Conservation (phyloP, 2,888 invertebrate genomes). For the Melieria omissa region DNA sequence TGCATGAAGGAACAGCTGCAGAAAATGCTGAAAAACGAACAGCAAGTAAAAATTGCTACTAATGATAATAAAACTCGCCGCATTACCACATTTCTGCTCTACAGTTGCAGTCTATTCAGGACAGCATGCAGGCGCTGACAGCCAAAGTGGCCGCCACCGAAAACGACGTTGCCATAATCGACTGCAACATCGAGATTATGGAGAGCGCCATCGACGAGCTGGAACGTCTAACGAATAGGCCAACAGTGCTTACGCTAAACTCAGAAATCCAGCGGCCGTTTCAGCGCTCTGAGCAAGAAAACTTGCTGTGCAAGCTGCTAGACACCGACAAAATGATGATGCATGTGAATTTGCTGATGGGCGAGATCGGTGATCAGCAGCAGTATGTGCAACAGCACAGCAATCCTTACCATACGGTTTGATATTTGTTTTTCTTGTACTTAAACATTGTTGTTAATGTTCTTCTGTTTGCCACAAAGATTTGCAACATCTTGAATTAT, state of each 20-base stretch:
- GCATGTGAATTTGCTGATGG: slow-evolving; percentile 9
- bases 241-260: neutral
- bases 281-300: slow-evolving; percentile 2
- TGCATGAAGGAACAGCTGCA: slow-evolving; percentile 27
- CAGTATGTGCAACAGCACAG: slow-evolving; percentile 11
- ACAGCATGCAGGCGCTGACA: slow-evolving; percentile 16
- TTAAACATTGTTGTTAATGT: neutral
- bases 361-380: slow-evolving; percentile 20
- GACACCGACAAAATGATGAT: slow-evolving; percentile 18
- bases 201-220: slow-evolving; percentile 10
- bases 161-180: slow-evolving; percentile 21
- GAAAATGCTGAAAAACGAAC: slow-evolving; percentile 29
- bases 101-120: slow-evolving; percentile 16
- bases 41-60: slow-evolving; percentile 19
- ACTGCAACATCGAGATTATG: slow-evolving; percentile 6
- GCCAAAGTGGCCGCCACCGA: slow-evolving; percentile 24
- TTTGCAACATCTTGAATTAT: slow-evolving; percentile 31
- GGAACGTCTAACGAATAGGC: slow-evolving; percentile 6
- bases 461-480: slow-evolving; percentile 13
- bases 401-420: slow-evolving; percentile 32
- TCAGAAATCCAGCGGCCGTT: neutral
- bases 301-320: slow-evolving; percentile 18
- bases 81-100: neutral
- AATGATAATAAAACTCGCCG: neutral
- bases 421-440: neutral